phyloP scores from a whole-genome alignment of 1,140 invertebrate species.

The Pseudomyrmex gracilis region DNA sequence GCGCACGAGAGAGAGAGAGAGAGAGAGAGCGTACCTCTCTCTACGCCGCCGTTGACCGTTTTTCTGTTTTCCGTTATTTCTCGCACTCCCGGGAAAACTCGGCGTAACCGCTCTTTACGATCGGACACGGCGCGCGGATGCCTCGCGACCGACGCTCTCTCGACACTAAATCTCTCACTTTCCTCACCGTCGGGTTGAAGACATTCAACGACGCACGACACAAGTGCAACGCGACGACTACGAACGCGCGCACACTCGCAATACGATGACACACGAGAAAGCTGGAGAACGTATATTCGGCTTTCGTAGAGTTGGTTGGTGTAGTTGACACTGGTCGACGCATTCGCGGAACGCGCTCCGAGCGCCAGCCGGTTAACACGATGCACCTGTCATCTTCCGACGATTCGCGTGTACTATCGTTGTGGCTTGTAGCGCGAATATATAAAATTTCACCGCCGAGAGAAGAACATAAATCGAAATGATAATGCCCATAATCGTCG shows the following conservation, averaged over 20 bases:
- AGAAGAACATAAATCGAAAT: neutral
- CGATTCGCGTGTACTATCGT: neutral
- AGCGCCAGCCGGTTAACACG: constrained; percentile 22
- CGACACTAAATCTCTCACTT: constrained; percentile 18
- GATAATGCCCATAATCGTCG: too few relatives aligned
- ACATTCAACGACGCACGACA: constrained; percentile 37
- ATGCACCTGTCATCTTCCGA: constrained; percentile 22
- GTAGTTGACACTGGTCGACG: constrained; percentile 35
- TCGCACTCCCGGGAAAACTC: neutral
- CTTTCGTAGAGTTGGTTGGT: neutral
- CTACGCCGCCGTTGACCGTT: constrained; percentile 42
- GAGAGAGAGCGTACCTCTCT: constrained; percentile 37
- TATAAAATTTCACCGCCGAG: neutral
- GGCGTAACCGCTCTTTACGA: neutral
- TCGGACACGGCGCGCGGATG: constrained; percentile 29
- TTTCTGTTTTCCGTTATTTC: constrained; percentile 27
- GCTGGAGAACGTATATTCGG: constrained; percentile 57
- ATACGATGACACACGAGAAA: constrained; percentile 73
- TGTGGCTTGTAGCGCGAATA: constrained; percentile 41
- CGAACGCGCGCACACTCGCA: constrained; percentile 53
- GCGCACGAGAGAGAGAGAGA: constrained; percentile 27
- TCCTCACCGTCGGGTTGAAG: constrained; percentile 10
- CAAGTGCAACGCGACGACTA: constrained; percentile 55
- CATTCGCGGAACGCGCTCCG: constrained; percentile 9
- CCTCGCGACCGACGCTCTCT: constrained; percentile 13